Conservation (phyloP, 2,797 vertebrate genomes). For the Eulemur mongoz region DNA sequence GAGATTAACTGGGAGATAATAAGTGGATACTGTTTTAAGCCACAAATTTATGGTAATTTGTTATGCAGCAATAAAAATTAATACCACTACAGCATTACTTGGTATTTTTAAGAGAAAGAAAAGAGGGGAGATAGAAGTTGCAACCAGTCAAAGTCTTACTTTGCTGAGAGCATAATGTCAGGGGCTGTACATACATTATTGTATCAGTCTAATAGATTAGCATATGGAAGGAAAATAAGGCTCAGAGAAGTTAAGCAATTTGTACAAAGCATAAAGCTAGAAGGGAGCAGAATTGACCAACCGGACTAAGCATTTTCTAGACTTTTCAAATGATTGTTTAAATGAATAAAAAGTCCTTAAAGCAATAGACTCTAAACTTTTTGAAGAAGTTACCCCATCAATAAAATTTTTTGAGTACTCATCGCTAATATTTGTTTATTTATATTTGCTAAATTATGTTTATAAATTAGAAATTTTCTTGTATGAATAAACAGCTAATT, state of each 20-base stretch:
- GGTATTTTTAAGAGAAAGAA: not conserved
- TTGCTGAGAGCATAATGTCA: not conserved
- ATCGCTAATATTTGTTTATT: not conserved
- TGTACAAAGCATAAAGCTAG: not conserved
- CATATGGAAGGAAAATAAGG: not conserved
- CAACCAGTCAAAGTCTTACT: not conserved
- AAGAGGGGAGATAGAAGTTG: not conserved
- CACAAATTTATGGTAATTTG: not conserved
- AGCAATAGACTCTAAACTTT: not conserved
- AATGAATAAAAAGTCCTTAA: not conserved
- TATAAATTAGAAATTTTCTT: slow-evolving; percentile 1
- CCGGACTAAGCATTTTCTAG: not conserved
- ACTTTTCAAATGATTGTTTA: not conserved
- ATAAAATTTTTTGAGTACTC: not conserved
- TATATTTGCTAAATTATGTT: not conserved
- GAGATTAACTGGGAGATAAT: not conserved
- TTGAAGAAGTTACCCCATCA: not conserved
- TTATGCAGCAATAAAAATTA: not conserved
- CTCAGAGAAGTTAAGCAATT: not conserved
- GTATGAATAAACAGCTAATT: not conserved
- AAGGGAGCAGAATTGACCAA: not conserved
- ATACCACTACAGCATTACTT: not conserved
- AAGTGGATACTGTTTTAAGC: not conserved
- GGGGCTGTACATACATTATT: not conserved
- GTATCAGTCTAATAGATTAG: not conserved